Conservation (phyloP, 2,113 vertebrate species). For the Callopanchax toddi region DNA sequence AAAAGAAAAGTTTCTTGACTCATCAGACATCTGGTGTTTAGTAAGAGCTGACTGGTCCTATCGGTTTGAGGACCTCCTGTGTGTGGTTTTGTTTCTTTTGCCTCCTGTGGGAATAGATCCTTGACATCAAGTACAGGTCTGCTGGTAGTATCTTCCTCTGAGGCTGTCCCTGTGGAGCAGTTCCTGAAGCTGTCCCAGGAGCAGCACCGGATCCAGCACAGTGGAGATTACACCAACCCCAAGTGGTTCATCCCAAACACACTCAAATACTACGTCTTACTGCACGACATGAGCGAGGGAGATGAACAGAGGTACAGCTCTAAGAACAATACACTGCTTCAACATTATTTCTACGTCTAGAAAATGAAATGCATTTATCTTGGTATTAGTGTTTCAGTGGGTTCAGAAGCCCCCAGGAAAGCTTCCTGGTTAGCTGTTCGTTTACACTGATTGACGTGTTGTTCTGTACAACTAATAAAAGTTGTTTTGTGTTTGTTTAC, state of each 20-base stretch:
- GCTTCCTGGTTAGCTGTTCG: too few relatives aligned
- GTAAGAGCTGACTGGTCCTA: too few relatives aligned
- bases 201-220: conserved; percentile 96
- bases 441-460: background rate
- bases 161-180: conserved; percentile 90
- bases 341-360: background rate
- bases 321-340: background rate
- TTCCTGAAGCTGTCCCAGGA: conserved; percentile 97
- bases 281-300: conserved; percentile 91
- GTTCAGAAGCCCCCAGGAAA: too few relatives aligned
- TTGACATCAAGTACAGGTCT: conserved; percentile 83
- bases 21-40: too few relatives aligned
- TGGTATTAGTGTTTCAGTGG: too few relatives aligned
- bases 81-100: too few relatives aligned
- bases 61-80: too few relatives aligned
- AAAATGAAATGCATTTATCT: background rate
- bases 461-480: background rate
- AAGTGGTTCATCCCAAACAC: conserved; percentile 99
- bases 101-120: conserved; percentile 26
- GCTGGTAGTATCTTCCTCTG: conserved; percentile 93
- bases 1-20: too few relatives aligned
- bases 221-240: conserved; percentile 89
- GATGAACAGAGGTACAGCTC: conserved; percentile 88
- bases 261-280: conserved; percentile 94
- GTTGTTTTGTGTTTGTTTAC: conserved; percentile 9